phyloP scores from a whole-genome alignment of 2,888 invertebrate species.

The Sarcophaga variegata region DNA sequence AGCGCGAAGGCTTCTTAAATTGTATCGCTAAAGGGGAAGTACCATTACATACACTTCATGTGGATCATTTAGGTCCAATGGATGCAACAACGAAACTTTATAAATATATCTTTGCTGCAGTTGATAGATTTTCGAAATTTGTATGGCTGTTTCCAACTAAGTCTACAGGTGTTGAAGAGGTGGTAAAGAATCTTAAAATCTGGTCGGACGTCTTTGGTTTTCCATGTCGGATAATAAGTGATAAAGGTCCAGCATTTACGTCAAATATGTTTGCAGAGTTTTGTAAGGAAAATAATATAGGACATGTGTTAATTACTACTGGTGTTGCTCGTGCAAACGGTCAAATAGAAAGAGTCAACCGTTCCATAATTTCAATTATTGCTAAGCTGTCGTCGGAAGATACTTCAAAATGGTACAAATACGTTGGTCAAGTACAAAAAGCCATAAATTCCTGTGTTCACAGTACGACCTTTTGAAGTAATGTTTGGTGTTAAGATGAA shows the following conservation, averaged over 20 bases:
- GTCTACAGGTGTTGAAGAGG: conserved; percentile 16
- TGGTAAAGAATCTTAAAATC: conserved; percentile 3
- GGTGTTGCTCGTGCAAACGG: conserved; percentile 56
- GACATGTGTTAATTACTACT: conserved; percentile 71
- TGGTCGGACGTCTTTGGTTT: conserved; percentile 31
- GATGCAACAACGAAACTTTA: conserved; percentile 19
- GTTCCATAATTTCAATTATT: conserved; percentile 32
- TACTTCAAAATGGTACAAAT: conserved; percentile 34
- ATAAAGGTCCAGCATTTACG: conserved; percentile 32
- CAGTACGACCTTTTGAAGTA: conserved; percentile 57
- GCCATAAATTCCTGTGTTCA: conserved; percentile 40
- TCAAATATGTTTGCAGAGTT: conserved; percentile 27
- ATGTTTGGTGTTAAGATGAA: conserved; percentile 55
- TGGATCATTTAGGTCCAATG: conserved; percentile 68
- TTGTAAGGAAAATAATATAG: conserved; percentile 19
- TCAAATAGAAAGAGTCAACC: conserved; percentile 43
- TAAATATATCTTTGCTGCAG: conserved; percentile 9
- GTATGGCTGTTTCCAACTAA: conserved; percentile 27
- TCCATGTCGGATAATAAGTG: conserved; percentile 10
- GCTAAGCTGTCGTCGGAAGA: conserved; percentile 32
- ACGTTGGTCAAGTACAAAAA: conserved; percentile 37
- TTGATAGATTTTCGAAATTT: conserved; percentile 24
- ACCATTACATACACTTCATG: conserved; percentile 75
- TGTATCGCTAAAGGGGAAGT: conserved; percentile 74
- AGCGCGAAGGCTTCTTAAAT: conserved; percentile 76